Base-by-base conservation (phyloP, 2,797 vertebrate species). In the Sciurus carolinensis region DNA sequence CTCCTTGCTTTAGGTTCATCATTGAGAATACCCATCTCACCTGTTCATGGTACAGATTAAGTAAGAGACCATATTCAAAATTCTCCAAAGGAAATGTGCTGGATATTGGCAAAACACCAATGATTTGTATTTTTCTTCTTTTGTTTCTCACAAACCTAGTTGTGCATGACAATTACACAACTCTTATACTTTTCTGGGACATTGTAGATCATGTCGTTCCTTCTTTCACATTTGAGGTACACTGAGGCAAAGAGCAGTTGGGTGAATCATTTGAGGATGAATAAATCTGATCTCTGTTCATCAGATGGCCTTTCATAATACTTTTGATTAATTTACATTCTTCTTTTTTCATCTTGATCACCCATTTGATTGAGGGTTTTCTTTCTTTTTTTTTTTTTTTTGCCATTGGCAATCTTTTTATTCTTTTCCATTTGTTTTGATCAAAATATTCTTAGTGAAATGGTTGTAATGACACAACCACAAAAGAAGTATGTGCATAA, bases 341-440 rank as follows among this genome's bases (percentile, higher is more conserved):
- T 90, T 64, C 42, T 95, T 96, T 57, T 39, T 67, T 50, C 26
- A 50, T 76, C 77, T 93, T 54, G 30, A 36, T 44, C 22, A 64
- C 15, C 17, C 30, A n/a, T 75, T 82, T 95, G 42, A 75, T 79
- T 94, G 28, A 54, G 17, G n/a, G 44, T 47, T 47, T 39, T 39
- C 39, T 39, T 39, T 39, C 4, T 39, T 39, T 39, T 5, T 39
- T 79, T 39, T 39, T 39, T 5, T 39, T 79, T 69, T 94, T 59
- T 81, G 36, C 42, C 30, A 44, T 28, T 79, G 62, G 17, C 5
- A 36, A 33, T 84, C 30, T 88, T 83, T 77, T 18, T 42, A 15
- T 13, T 39, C 7, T 94, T 91, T 93, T 86, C 22, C 72, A 83
- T 90, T 89, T 11, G 30, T 83, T 95, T 91, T 89, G 28, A 80